Conservation (phyloP, 2,888 invertebrate genomes). For the Sarcophaga caerulescens region DNA sequence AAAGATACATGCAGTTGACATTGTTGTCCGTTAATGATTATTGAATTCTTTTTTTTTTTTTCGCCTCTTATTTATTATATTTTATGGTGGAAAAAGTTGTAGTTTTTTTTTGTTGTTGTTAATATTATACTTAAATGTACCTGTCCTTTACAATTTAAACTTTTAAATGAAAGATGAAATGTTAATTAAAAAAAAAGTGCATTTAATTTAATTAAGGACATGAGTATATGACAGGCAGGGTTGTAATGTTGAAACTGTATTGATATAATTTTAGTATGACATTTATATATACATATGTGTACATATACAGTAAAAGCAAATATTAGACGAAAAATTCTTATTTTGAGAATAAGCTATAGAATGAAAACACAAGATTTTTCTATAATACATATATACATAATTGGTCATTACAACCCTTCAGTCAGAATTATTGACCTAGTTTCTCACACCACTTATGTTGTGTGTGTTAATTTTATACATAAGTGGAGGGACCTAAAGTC, state of each 20-base stretch:
- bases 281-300: too few species aligned
- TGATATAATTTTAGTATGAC: not conserved
- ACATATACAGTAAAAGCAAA: not conserved
- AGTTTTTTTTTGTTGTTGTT: conserved; percentile 5
- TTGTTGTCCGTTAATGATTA: conserved; percentile 36
- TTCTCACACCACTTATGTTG: too few species aligned
- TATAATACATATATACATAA: too few species aligned
- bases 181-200: not conserved
- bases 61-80: not conserved
- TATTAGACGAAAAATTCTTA: not conserved
- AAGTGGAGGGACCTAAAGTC: too few species aligned
- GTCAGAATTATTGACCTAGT: too few species aligned
- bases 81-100: conserved; percentile 3
- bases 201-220: conserved; percentile 32
- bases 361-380: not conserved
- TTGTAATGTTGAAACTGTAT: not conserved
- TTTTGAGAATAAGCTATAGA: not conserved
- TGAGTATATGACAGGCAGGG: conserved; percentile 25
- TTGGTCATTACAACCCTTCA: too few species aligned
- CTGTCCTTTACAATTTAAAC: conserved; percentile 49
- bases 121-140: conserved; percentile 21
- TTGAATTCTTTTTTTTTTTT: conserved; percentile 10
- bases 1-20: conserved; percentile 27
- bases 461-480: too few species aligned
- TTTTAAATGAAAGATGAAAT: conserved; percentile 4